phyloP scores from a whole-genome alignment of 1,140 invertebrate species.

The Ostrea denselamellosa region DNA sequence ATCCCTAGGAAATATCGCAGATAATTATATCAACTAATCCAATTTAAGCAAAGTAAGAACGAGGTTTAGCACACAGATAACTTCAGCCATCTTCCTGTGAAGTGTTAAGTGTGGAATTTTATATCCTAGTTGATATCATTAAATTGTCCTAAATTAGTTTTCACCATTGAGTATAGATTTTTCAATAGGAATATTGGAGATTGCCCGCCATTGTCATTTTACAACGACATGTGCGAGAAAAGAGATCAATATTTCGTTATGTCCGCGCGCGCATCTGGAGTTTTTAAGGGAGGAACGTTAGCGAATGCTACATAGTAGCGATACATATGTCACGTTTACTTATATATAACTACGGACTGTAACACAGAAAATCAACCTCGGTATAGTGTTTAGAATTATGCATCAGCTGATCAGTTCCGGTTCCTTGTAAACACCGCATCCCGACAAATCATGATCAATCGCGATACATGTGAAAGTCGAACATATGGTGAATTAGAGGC shows the following conservation, averaged over 20 bases:
- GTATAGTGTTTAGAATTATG: background rate
- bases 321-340: constrained; percentile 12
- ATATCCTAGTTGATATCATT: constrained; percentile 23
- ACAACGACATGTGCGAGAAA: constrained; percentile 31
- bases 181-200: constrained; percentile 38
- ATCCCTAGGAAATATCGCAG: background rate
- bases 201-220: constrained; percentile 37
- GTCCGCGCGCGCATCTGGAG: constrained; percentile 31
- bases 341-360: constrained; percentile 21
- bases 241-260: constrained; percentile 15
- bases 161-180: constrained; percentile 36
- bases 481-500: constrained; percentile 9
- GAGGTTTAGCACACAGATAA: background rate
- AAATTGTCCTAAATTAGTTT: constrained; percentile 34
- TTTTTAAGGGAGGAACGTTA: constrained; percentile 30
- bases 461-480: background rate
- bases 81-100: background rate
- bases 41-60: background rate
- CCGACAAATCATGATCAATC: background rate
- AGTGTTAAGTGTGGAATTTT: background rate
- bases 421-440: background rate
- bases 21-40: background rate
- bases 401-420: background rate
- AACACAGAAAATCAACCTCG: background rate
- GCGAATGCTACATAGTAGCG: constrained; percentile 24